phyloP scores from a whole-genome alignment of 2,888 invertebrate genomes.

The Homarus gammarus region DNA sequence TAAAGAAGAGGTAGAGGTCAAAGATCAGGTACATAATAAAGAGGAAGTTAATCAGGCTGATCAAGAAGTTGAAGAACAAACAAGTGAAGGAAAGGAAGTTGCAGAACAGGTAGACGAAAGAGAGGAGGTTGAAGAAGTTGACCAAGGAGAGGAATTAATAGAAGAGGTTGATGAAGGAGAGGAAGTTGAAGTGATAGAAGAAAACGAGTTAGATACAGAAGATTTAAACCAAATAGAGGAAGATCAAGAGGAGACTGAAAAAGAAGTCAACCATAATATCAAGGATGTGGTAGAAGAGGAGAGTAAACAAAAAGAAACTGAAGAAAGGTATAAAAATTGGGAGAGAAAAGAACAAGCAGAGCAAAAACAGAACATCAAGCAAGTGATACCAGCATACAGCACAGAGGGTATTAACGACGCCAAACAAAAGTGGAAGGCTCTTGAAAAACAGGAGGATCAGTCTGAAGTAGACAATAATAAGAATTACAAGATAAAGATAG shows the following conservation, averaged over 20 bases:
- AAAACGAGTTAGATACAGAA: conserved; percentile 8
- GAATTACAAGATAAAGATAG: conserved; percentile 3
- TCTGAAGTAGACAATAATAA: not conserved
- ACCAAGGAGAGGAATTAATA: not conserved
- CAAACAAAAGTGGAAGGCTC: not conserved
- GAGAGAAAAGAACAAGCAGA: not conserved
- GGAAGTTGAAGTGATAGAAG: not conserved
- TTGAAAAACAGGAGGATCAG: not conserved
- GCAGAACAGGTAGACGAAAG: not conserved
- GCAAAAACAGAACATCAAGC: not conserved
- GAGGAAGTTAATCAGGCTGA: too few relatives aligned
- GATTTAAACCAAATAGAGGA: not conserved
- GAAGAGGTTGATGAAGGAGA: not conserved
- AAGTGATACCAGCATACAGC: not conserved
- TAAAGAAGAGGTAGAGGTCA: not conserved
- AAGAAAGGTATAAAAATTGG: not conserved
- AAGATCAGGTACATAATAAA: not conserved
- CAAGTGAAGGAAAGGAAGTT: not conserved
- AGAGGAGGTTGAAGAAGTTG: not conserved
- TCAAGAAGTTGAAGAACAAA: not conserved
- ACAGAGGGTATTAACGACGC: not conserved
- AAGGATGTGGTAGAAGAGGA: not conserved
- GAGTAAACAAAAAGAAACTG: not conserved
- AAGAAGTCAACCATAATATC: not conserved
- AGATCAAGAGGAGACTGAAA: not conserved